Evolutionary conservation across 2,888 invertebrate species (phyloP).

Genomic region (Drosophila affinis): DNA sequence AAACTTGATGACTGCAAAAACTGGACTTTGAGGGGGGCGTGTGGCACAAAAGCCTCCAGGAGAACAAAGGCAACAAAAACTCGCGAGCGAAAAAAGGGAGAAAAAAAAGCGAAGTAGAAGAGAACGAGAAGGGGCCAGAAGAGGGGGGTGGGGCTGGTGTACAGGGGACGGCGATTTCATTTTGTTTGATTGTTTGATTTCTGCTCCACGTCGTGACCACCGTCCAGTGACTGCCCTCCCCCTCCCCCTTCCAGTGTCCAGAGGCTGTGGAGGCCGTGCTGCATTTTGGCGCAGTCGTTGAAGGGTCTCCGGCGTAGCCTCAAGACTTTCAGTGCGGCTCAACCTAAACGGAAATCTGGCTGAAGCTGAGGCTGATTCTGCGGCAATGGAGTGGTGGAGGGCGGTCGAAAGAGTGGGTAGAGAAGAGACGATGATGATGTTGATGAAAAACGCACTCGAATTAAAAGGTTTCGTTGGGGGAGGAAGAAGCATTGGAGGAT

Average conservation of each 20-base stretch:
- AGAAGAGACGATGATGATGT: conserved; percentile 40
- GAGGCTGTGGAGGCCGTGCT: conserved; percentile 18
- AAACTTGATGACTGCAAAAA: conserved; percentile 72
- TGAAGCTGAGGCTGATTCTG: conserved; percentile 7
- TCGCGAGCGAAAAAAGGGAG: conserved; percentile 35
- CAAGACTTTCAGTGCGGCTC: conserved; percentile 71
- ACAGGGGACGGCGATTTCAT: conserved; percentile 66
- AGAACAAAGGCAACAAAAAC: conserved; percentile 57
- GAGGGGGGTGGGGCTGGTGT: conserved; percentile 7
- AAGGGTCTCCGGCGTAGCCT: conserved; percentile 76
- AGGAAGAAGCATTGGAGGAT: neutral
- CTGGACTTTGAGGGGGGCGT: conserved; percentile 70
- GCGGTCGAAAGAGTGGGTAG: neutral
- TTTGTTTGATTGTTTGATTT: conserved; percentile 79
- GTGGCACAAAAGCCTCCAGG: conserved; percentile 63
- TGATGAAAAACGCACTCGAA: conserved; percentile 80
- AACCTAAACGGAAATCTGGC: conserved; percentile 64
- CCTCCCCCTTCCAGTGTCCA: neutral
- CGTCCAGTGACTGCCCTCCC: conserved; percentile 18
- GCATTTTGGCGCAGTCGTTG: conserved; percentile 74
- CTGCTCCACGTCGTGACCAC: conserved; percentile 54
- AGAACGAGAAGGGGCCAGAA: conserved; percentile 8
- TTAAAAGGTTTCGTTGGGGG: conserved; percentile 57
- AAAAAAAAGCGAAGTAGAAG: conserved; percentile 12
- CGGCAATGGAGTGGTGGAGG: conserved; percentile 16